Evolutionary conservation across 2,797 vertebrate species (phyloP), one percentile per base, ranked within the genome.

Genomic region (Platalea minor): DNA sequence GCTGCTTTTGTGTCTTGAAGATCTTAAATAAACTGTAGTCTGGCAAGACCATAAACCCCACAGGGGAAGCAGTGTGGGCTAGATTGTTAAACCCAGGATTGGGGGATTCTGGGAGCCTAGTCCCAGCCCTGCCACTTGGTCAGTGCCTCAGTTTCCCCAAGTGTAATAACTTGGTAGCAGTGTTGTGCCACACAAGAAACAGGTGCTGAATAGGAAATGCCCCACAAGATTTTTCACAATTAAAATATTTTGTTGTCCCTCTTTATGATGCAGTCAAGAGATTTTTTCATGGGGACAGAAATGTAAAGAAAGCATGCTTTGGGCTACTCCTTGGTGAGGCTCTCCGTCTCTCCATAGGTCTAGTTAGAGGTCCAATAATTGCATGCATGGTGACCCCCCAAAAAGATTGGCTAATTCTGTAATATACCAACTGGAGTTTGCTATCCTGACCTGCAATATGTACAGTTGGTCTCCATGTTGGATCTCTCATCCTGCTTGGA

Each of bases 301-400:
- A 19, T 3, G 7, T 63, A 53, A 73, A 51, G 56, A 43, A 3
- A 43, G 3, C 3, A 1, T 25, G 16, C 10, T 79, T 74, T 57
- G 21, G 37, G 60, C 46, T 74, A 20, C 17, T 51, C 17, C 7
- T 68, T 35, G 26, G 35, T 56, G 43, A 83, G 35, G 59, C 1
- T 79, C 11, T 41, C 18, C 12, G 13, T 26, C 31, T 76, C 33
- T 13, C 33, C 20, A 5, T 16, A 9, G 8, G 3, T 54, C n/a
- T 80, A 51, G 19, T 41, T 70, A 56, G 41, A 88, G 26, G 16
- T 79, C 51, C 29, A 64, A 64, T n/a, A 68, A 83, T 26, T 59
- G 20, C 0, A 1, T 19, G 16, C 17, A 4, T 17, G 3, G 4
- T 68, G 33, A 29, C 5, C 41, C 19, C 35, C 17, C 2, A 1